phyloP scores from a whole-genome alignment of 1,140 invertebrate species.

The Bactericera cockerelli region DNA sequence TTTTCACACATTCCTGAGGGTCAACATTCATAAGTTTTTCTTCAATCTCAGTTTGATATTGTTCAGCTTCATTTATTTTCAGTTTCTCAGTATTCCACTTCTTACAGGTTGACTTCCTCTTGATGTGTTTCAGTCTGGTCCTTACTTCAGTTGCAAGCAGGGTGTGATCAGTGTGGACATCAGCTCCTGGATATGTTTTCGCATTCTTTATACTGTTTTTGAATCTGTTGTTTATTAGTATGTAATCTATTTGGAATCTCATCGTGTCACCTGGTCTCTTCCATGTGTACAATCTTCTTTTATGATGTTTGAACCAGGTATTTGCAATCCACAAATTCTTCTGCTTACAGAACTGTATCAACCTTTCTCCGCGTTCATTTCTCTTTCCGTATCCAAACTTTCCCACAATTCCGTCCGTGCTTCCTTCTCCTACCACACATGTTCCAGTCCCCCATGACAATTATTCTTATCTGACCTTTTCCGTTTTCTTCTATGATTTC shows the following conservation, averaged over 20 bases:
- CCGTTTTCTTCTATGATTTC: no score
- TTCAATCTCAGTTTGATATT: not conserved
- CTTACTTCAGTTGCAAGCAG: constrained; percentile 9
- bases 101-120: constrained; percentile 13
- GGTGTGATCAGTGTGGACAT: constrained; percentile 9
- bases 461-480: no score
- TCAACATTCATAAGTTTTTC: no score
- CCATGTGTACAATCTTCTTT: constrained; percentile 10
- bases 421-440: constrained; percentile 11
- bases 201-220: constrained; percentile 10
- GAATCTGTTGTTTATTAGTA: constrained; percentile 12
- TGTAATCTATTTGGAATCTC: constrained; percentile 13
- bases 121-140: not conserved
- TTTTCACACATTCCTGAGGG: no score
- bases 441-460: constrained; percentile 16
- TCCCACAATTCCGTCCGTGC: not conserved
- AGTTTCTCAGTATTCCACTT: constrained; percentile 10
- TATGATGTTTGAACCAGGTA: not conserved
- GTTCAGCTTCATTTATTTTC: not conserved
- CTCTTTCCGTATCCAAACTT: constrained; percentile 12
- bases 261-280: not conserved
- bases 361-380: constrained; percentile 13
- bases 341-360: constrained; percentile 12
- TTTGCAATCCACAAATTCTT: constrained; percentile 10
- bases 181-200: constrained; percentile 11